A percentile compares a stretch with the other conserved stretches of the same genome.
These are phyloP conservation scores for Heterochromis multidens DNA, from an alignment of 2,113 vertebrate genomes.

Conservation along the genomic window DNA sequence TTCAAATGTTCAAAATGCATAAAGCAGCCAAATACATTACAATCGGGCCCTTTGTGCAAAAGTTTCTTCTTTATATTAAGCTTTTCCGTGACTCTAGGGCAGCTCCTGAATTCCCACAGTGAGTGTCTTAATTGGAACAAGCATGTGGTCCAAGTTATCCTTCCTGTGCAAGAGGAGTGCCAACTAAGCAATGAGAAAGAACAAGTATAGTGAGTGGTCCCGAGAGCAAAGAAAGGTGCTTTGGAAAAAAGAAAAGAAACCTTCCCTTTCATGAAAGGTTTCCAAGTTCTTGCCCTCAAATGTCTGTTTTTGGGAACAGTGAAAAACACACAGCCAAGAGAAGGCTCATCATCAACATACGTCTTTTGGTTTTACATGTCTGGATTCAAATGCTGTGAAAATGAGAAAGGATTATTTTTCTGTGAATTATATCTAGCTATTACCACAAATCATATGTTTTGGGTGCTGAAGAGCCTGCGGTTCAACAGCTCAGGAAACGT, in stretches of 20 bases:
- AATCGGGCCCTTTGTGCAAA: slow-evolving; percentile 20
- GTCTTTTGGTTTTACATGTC: not conserved
- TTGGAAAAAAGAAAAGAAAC: not conserved
- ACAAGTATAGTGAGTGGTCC: slow-evolving; percentile 10
- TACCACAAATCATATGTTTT: not conserved
- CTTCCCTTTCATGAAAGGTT: slow-evolving; percentile 2
- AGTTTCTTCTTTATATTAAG: slow-evolving; percentile 19
- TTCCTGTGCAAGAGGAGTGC: slow-evolving; percentile 30
- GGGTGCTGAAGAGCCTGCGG: not conserved
- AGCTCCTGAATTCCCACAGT: slow-evolving; percentile 47
- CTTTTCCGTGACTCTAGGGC: slow-evolving; percentile 45
- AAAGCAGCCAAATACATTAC: slow-evolving; percentile 5
- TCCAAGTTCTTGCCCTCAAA: not conserved
- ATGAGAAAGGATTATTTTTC: not conserved
- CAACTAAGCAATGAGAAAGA: slow-evolving; percentile 4
- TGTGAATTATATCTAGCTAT: not conserved
- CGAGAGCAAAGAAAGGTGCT: not conserved
- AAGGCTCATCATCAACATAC: not conserved
- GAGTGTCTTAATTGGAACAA: slow-evolving; percentile 57
- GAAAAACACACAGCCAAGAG: not conserved
- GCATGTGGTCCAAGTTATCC: slow-evolving; percentile 49
- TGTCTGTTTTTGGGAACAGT: not conserved
- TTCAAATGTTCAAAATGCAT: not conserved
- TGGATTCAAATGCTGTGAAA: not conserved
- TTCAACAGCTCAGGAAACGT: not conserved